Conservation (phyloP, 37 sponge, comb jelly and placozoan genomes). For the Mnemiopsis leidyi region DNA sequence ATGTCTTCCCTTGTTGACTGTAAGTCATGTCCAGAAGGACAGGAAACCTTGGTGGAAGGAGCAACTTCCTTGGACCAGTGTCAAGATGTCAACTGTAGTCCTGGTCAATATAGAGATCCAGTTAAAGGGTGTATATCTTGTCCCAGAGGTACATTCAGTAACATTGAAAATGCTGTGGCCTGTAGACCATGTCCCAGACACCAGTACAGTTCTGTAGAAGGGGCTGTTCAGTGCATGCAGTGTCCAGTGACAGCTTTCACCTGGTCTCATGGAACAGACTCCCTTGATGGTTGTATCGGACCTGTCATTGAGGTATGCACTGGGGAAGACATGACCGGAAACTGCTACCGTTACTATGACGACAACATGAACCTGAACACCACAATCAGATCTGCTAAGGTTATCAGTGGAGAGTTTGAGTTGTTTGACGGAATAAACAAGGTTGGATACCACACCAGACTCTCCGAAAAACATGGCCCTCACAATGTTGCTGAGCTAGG, state of each 20-base stretch:
- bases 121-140: background rate
- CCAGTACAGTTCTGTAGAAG: slow-evolving; percentile 28
- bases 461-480: background rate
- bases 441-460: background rate
- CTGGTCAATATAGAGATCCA: background rate
- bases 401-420: slow-evolving; percentile 58
- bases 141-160: background rate
- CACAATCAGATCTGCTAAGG: background rate
- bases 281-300: slow-evolving; percentile 33
- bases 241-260: slow-evolving; percentile 49
- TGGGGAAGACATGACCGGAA: slow-evolving; percentile 14
- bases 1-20: background rate
- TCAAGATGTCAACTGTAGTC: background rate
- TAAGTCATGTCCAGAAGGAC: background rate
- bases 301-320: slow-evolving; percentile 45
- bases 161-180: slow-evolving; percentile 20
- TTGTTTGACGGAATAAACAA: background rate
- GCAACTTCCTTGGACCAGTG: background rate
- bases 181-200: background rate
- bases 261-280: background rate
- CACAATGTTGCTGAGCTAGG: background rate
- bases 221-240: background rate
- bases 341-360: slow-evolving; percentile 8
- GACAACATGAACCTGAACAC: background rate
- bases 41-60: background rate